Conservation (phyloP, 2,113 vertebrate species). For the Thryonomys swinderianus region DNA sequence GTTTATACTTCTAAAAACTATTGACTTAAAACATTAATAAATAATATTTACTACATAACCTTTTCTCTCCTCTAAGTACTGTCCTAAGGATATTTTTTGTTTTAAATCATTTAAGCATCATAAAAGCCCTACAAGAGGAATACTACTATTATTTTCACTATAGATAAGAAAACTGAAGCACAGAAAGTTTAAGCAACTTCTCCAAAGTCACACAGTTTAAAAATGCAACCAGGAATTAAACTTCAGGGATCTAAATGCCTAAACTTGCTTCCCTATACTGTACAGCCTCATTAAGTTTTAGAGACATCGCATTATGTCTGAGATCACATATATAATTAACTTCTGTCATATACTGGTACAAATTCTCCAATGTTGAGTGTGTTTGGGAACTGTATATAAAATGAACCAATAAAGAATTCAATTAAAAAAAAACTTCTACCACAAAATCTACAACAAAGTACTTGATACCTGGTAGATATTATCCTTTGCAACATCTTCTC, state of each 20-base stretch:
- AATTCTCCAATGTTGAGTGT: too few relatives aligned
- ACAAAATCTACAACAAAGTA: not conserved
- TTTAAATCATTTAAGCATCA: conserved; percentile 40
- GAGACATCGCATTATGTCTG: not conserved
- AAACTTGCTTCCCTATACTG: not conserved
- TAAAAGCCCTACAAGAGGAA: not conserved
- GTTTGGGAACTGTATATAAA: too few relatives aligned
- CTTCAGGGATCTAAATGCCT: not conserved
- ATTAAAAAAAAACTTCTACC: conserved; percentile 5
- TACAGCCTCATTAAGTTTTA: not conserved
- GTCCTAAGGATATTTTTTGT: not conserved
- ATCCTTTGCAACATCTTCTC: not conserved
- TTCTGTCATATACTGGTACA: too few relatives aligned
- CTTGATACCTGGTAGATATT: not conserved
- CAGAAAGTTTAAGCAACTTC: not conserved
- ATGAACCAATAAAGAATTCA: too few relatives aligned
- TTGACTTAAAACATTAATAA: not conserved
- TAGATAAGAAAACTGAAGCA: not conserved
- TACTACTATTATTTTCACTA: not conserved
- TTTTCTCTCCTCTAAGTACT: not conserved
- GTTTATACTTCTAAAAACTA: conserved; percentile 8
- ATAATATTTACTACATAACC: not conserved
- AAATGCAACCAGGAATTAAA: not conserved
- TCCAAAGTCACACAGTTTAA: not conserved
- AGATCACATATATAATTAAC: not conserved